Evolutionary conservation across 2,888 invertebrate genomes (phyloP).

Genomic region (Halictus quadricinctus): DNA sequence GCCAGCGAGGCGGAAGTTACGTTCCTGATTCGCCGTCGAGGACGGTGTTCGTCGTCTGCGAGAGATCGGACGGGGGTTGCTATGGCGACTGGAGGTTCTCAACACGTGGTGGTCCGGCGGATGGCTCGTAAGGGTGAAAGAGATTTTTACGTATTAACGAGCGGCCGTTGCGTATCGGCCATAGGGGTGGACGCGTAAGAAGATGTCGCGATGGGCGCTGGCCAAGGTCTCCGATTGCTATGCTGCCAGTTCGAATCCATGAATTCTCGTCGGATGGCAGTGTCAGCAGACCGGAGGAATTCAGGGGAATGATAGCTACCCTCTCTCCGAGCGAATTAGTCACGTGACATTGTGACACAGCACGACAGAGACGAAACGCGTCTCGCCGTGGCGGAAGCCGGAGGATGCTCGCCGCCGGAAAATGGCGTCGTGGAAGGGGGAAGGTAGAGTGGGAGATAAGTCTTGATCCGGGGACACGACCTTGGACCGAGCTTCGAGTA

Average conservation of each 20-base stretch:
- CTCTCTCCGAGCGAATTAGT: too few species aligned
- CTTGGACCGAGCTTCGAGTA: too few species aligned
- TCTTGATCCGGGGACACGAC: too few species aligned
- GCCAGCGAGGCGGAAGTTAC: conserved; percentile 59
- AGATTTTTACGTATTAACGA: conserved; percentile 80
- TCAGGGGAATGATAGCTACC: too few species aligned
- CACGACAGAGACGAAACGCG: too few species aligned
- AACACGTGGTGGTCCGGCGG: conserved; percentile 80
- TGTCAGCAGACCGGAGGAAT: too few species aligned
- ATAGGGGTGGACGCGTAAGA: not conserved
- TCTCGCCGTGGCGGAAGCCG: too few species aligned
- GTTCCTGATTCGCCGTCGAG: conserved; percentile 61
- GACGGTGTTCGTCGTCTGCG: conserved; percentile 71
- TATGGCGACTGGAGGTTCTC: conserved; percentile 80
- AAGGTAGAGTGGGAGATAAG: too few species aligned
- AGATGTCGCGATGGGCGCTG: not conserved
- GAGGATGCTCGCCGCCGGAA: too few species aligned
- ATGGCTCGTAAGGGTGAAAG: conserved; percentile 57
- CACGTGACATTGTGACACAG: too few species aligned
- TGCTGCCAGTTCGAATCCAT: not conserved
- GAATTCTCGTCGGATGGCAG: too few species aligned
- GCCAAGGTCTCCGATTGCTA: not conserved
- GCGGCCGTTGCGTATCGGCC: conserved; percentile 66
- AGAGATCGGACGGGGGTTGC: conserved; percentile 77
- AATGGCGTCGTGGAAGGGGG: too few species aligned